phyloP scores from a whole-genome alignment of 2,797 vertebrate genomes.

The Falco naumanni region DNA sequence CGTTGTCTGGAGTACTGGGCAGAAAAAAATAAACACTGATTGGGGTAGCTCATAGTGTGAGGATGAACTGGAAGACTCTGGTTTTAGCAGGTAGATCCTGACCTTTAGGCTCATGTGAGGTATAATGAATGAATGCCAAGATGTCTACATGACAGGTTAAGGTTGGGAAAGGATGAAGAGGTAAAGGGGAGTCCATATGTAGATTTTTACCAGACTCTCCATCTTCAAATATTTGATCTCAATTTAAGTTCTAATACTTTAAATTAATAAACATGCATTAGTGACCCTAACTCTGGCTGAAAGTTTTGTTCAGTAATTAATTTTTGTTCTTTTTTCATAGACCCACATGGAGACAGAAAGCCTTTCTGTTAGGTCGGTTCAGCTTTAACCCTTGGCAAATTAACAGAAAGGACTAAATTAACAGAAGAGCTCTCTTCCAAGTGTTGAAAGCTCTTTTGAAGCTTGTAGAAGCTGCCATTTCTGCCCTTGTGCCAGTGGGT shows the following conservation, averaged over 20 bases:
- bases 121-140: background rate
- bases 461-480: background rate
- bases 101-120: background rate
- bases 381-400: background rate
- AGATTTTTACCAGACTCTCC: background rate
- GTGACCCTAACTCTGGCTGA: background rate
- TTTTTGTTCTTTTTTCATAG: background rate
- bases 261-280: background rate
- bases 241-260: background rate
- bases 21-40: background rate
- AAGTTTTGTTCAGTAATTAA: background rate
- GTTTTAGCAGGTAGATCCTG: background rate
- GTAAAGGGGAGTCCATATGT: background rate
- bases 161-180: background rate
- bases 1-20: fast-evolving
- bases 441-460: background rate
- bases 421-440: background rate
- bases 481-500: background rate
- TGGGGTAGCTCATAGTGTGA: background rate
- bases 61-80: background rate
- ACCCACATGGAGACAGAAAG: background rate
- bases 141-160: background rate
- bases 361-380: background rate
- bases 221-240: background rate
- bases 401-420: background rate